Evolutionary conservation across 1,140 invertebrate genomes (phyloP).

Genomic region (Zaprionus lachaisei): DNA sequence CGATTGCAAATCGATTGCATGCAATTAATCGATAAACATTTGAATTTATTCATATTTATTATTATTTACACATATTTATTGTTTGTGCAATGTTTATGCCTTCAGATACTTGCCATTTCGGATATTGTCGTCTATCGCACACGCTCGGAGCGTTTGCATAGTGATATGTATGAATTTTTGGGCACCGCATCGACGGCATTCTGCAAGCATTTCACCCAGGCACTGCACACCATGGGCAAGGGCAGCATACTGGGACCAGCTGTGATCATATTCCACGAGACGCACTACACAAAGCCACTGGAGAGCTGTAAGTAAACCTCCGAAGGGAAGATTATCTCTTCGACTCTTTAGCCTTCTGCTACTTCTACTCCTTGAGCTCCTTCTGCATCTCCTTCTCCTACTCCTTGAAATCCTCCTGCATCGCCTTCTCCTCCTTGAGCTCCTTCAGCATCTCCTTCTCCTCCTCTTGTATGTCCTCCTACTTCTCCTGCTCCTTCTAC

Average conservation of each 20-base stretch:
- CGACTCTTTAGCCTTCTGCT: too few relatives aligned
- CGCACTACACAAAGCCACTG: constrained; percentile 87
- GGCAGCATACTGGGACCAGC: constrained; percentile 88
- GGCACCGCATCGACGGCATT: constrained; percentile 92
- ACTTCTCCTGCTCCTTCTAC: too few relatives aligned
- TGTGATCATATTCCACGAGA: constrained; percentile 93
- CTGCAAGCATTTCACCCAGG: constrained; percentile 89
- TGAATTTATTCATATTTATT: not conserved
- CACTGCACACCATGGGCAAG: constrained; percentile 86
- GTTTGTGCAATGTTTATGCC: not conserved
- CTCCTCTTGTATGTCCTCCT: too few relatives aligned
- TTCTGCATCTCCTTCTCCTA: too few relatives aligned
- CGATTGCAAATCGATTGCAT: not conserved
- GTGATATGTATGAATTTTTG: constrained; percentile 92
- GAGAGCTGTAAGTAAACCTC: constrained; percentile 56
- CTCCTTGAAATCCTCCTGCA: too few relatives aligned
- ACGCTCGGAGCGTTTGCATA: constrained; percentile 90
- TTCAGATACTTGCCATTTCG: constrained; percentile 88
- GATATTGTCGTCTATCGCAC: constrained; percentile 94
- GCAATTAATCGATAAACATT: constrained; percentile 1
- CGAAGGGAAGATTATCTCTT: too few relatives aligned
- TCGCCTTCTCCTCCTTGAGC: too few relatives aligned
- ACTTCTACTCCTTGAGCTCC: too few relatives aligned
- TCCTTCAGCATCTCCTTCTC: too few relatives aligned
- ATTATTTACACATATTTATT: too few relatives aligned